Conservation (phyloP, 2,797 vertebrate genomes). For the Pterois miles region DNA sequence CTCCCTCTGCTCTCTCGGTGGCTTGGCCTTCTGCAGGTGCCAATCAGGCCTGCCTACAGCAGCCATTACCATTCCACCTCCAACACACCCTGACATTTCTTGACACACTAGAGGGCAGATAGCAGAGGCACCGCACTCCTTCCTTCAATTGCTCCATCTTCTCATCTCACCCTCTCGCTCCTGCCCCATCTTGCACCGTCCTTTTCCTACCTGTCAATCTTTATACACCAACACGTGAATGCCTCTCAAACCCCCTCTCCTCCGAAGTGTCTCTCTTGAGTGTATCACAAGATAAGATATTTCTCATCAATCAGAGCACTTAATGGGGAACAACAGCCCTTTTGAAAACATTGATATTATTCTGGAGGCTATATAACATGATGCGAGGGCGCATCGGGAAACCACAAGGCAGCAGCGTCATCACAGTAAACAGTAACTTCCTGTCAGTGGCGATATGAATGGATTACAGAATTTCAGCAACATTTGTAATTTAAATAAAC, state of each 20-base stretch:
- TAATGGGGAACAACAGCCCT: background rate
- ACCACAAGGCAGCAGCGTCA: no score
- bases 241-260: background rate
- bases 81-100: slow-evolving; percentile 75
- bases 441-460: no score
- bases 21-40: slow-evolving; percentile 72
- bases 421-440: no score
- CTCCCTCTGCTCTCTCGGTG: slow-evolving; percentile 36
- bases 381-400: no score
- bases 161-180: slow-evolving; percentile 36
- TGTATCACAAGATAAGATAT: background rate
- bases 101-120: slow-evolving; percentile 61
- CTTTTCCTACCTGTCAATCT: slow-evolving; percentile 23
- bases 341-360: no score
- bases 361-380: no score
- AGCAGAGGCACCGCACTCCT: slow-evolving; percentile 27
- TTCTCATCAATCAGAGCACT: slow-evolving; percentile 12
- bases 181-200: slow-evolving; percentile 3
- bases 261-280: background rate
- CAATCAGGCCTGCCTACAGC: slow-evolving; percentile 73
- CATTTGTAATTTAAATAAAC: no score
- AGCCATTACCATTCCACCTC: slow-evolving; percentile 79
- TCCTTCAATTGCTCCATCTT: slow-evolving; percentile 49
- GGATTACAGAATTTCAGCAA: no score
- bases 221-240: background rate